Conservation (phyloP, 2,888 invertebrate species). For the Laspeyria flexula region DNA sequence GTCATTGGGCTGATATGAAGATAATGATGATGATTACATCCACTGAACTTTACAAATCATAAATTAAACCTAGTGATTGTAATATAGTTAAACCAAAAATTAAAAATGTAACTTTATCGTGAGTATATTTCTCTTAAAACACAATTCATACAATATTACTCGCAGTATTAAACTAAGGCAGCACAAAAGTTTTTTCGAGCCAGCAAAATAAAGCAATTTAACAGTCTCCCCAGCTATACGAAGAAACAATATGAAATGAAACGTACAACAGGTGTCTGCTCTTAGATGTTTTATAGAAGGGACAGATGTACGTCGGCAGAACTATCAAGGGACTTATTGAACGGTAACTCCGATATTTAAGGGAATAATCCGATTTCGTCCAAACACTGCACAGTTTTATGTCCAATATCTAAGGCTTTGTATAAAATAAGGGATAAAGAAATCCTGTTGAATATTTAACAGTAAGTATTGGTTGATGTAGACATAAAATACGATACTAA, state of each 20-base stretch:
- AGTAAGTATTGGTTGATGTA: too few relatives aligned
- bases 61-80: too few relatives aligned
- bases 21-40: too few relatives aligned
- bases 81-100: too few relatives aligned
- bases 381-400: slow-evolving; percentile 21
- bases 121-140: too few relatives aligned
- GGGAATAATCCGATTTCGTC: slow-evolving; percentile 28
- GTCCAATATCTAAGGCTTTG: slow-evolving; percentile 19
- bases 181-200: too few relatives aligned
- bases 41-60: too few relatives aligned
- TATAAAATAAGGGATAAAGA: slow-evolving; percentile 35
- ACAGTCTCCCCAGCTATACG: background rate
- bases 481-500: too few relatives aligned
- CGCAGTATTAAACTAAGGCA: too few relatives aligned
- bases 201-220: background rate
- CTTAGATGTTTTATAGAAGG: slow-evolving; percentile 25
- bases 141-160: too few relatives aligned
- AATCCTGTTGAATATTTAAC: slow-evolving; percentile 7
- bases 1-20: too few relatives aligned
- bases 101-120: too few relatives aligned
- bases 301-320: slow-evolving; percentile 18
- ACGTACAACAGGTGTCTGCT: slow-evolving; percentile 43
- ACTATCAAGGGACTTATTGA: slow-evolving; percentile 21
- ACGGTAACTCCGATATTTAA: slow-evolving; percentile 22
- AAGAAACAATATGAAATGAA: slow-evolving; percentile 14